Base-by-base conservation (phyloP, 2,113 vertebrate species). In the Lampris megalopsis region DNA sequence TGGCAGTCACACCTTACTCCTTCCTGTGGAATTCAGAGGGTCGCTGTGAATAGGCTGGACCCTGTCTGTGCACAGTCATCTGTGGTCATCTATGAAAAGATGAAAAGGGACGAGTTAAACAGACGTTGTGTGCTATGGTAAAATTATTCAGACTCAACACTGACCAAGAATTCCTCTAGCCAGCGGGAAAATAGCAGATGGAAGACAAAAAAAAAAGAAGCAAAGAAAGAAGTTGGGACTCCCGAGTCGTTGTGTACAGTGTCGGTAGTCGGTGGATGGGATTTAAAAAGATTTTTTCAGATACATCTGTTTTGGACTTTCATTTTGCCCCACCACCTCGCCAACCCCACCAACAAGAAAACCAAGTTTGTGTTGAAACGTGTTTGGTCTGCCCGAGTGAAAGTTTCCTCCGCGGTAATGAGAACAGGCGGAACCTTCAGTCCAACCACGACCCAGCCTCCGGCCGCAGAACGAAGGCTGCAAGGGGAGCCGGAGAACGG, bases 11-110 rank as follows among this genome's bases (percentile, higher is more conserved):
- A 84, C 71, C 81, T 89, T 86, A 38, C 81, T 76, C 86, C 79
- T 71, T 69, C 49, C 66, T 74, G 86, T 85, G 86, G 85, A 89
- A 87, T 89, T 68, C 87, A 65, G 73, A 68, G 79, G 56, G 41
- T 36, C 62, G 60, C 78, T 67, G 88, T 64, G 57, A 80, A 77
- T 64, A 56, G 74, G 64, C 37, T 2, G 61, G 65, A 48, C 3
- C 3, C 63, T 68, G 42, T 58, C 41, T 41, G 35, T 62, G 73
- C 37, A 48, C 78, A 63, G 75, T 77, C 65, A 64, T 87, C 62
- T 59, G 78, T 36, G 35, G 57, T 37, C 2, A 7, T 7, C 48
- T 60, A 35, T 52, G 63, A 89, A 75, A 56, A 71, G 68, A 82
- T 66, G 13, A 54, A 50, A n/a, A 48, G 56, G 70, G 9, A n/a